A percentile compares a stretch with the other conserved stretches of the same genome.
Evolutionary conservation across 2,797 vertebrate genomes (phyloP).

Genomic region (Anabas testudineus): DNA sequence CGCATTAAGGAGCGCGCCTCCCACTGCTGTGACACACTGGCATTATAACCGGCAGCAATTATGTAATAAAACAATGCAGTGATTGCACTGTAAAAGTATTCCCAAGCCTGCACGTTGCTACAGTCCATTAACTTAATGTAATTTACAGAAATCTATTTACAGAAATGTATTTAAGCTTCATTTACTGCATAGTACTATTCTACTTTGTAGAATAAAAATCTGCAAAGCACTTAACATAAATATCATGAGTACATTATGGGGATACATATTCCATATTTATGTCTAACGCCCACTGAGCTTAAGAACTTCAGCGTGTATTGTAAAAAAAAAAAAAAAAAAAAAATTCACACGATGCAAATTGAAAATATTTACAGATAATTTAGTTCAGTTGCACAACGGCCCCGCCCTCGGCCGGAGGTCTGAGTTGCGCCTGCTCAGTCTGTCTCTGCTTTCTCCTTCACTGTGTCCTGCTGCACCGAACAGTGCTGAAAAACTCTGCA

Average conservation of each 20-base stretch:
- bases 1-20: neutral
- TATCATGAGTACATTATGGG: neutral
- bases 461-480: constrained; percentile 61
- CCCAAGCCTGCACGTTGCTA: neutral
- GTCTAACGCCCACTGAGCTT: neutral
- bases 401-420: constrained; percentile 55
- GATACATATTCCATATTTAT: too few relatives aligned
- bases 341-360: neutral
- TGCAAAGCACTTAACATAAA: too few relatives aligned
- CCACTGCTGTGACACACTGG: neutral
- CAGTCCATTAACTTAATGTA: neutral
- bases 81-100: neutral
- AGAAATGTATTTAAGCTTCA: neutral
- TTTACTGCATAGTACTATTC: too few relatives aligned
- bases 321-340: too few relatives aligned
- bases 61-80: neutral
- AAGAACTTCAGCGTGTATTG: neutral
- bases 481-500: constrained; percentile 43
- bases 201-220: too few relatives aligned
- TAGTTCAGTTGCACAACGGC: constrained; percentile 52
- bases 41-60: neutral
- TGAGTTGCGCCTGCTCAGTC: constrained; percentile 72
- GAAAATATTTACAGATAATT: neutral
- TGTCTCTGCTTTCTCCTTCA: constrained; percentile 78
- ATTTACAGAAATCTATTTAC: too few relatives aligned